A percentile compares a stretch with the other conserved stretches of the same genome.
Evolutionary conservation across 2,797 vertebrate species (phyloP).

Genomic region (Crenichthys baileyi): DNA sequence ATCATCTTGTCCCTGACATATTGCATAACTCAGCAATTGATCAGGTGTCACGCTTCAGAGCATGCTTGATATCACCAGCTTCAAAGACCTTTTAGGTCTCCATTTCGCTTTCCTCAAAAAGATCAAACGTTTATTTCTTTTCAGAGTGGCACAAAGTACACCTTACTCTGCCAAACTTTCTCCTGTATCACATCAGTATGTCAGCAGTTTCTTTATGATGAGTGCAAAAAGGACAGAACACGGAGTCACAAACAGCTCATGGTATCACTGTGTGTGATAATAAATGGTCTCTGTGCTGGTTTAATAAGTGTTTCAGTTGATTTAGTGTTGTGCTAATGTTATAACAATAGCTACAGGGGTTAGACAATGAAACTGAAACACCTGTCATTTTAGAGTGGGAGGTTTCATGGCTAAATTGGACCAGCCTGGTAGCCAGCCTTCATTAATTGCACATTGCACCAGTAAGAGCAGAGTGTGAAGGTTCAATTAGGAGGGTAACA

Average conservation of each 20-base stretch:
- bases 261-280: conserved; percentile 6
- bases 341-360: too few species aligned
- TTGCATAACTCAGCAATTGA: conserved; percentile 66
- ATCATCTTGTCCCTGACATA: conserved; percentile 57
- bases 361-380: too few species aligned
- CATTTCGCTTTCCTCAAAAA: conserved; percentile 54
- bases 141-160: conserved; percentile 40
- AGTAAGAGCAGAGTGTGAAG: too few species aligned
- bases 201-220: conserved; percentile 30
- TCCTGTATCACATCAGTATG: conserved; percentile 31
- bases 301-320: conserved; percentile 21
- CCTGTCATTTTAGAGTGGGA: too few species aligned
- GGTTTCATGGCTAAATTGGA: too few species aligned
- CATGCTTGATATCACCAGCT: conserved; percentile 48
- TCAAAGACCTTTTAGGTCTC: conserved; percentile 57
- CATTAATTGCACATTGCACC: too few species aligned
- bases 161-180: conserved; percentile 33
- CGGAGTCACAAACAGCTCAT: conserved; percentile 2
- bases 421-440: too few species aligned
- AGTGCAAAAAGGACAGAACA: background rate
- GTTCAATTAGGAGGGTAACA: too few species aligned
- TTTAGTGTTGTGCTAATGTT: conserved; percentile 10
- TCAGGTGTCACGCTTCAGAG: conserved; percentile 63
- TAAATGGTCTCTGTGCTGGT: conserved; percentile 1
- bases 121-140: conserved; percentile 44